Conservation (phyloP, 2,888 invertebrate genomes). For the Diaprepes abbreviatus region DNA sequence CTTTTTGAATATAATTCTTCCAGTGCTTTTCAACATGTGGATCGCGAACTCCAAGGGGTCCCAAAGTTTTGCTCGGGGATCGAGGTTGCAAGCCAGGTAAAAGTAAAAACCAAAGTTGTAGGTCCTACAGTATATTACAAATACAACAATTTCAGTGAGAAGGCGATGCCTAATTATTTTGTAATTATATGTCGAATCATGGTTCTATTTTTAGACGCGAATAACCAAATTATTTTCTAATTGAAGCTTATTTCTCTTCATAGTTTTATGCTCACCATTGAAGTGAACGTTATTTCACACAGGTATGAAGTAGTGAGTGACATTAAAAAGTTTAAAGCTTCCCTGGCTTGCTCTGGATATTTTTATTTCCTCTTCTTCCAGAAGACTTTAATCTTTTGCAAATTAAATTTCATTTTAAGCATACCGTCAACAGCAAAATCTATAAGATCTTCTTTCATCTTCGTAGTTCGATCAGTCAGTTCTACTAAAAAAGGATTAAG, state of each 20-base stretch:
- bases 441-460: conserved; percentile 54
- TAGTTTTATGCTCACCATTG: conserved; percentile 57
- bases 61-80: conserved; percentile 13
- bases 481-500: conserved; percentile 56
- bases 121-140: too few species aligned
- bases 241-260: too few species aligned
- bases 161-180: conserved; percentile 6
- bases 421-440: conserved; percentile 56
- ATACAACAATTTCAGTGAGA: background rate
- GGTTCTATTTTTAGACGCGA: conserved; percentile 50
- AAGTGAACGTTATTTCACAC: conserved; percentile 46
- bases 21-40: too few species aligned
- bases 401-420: conserved; percentile 52
- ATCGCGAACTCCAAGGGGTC: conserved; percentile 5
- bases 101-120: too few species aligned
- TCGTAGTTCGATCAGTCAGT: conserved; percentile 55
- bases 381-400: conserved; percentile 50
- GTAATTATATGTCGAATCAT: conserved; percentile 23
- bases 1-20: too few species aligned
- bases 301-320: conserved; percentile 21
- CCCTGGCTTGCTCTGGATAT: conserved; percentile 53
- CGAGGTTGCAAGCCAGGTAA: too few species aligned
- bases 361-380: conserved; percentile 44
- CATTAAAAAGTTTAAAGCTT: conserved; percentile 26
- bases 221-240: too few species aligned